Evolutionary conservation across 2,797 vertebrate genomes (phyloP).

Genomic region (Liparis tanakae): DNA sequence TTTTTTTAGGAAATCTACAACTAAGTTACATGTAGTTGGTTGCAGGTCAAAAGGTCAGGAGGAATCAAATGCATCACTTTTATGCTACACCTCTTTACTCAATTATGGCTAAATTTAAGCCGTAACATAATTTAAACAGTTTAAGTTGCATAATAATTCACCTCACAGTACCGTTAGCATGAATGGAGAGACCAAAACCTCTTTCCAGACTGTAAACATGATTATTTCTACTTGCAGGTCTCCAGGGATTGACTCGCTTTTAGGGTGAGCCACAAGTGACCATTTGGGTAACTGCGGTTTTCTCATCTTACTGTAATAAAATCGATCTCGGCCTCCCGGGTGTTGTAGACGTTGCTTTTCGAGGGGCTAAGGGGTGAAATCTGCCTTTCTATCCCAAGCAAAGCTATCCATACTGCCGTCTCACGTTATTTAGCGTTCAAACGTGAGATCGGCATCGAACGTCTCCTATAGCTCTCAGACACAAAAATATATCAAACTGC

Average conservation of each 20-base stretch:
- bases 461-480: background rate
- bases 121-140: background rate
- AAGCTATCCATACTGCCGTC: background rate
- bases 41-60: constrained; percentile 1
- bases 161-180: background rate
- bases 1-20: no score
- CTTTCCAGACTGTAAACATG: no score
- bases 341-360: background rate
- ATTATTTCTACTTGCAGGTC: no score
- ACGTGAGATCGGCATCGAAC: background rate
- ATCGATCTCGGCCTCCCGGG: background rate
- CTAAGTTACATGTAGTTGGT: no score
- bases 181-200: background rate
- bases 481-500: constrained; percentile 10
- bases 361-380: background rate
- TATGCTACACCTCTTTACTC: background rate
- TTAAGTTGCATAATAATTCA: no score
- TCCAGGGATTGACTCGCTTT: no score
- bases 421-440: background rate
- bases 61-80: background rate
- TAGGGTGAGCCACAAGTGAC: no score
- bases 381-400: background rate
- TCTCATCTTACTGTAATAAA: background rate
- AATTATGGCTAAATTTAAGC: no score
- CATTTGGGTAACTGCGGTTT: no score